A percentile compares a stretch with the other conserved stretches of the same genome.
Conservation (phyloP, 2,888 invertebrate genomes). For the Fabriciana adippe region DNA sequence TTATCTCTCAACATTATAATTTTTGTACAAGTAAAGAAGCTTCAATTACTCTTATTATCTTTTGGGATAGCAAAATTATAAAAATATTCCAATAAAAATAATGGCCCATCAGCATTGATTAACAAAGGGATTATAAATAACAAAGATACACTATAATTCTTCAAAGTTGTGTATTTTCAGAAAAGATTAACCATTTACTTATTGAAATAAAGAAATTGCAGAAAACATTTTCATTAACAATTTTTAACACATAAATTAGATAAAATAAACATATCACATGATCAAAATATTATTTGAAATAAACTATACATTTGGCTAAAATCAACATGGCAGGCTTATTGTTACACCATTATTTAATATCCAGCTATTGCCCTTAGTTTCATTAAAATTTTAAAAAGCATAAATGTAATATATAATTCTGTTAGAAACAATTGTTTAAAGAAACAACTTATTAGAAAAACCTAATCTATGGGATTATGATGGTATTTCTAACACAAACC, state of each 20-base stretch:
- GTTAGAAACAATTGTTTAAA: too few species aligned
- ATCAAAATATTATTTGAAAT: slow-evolving; percentile 70
- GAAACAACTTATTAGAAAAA: too few species aligned
- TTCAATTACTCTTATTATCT: too few species aligned
- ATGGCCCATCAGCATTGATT: background rate
- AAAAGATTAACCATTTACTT: slow-evolving; percentile 71
- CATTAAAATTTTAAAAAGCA: background rate
- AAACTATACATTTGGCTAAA: slow-evolving; percentile 79
- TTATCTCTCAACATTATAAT: too few species aligned
- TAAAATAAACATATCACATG: slow-evolving; percentile 77
- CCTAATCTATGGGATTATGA: too few species aligned
- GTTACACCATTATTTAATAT: slow-evolving; percentile 51
- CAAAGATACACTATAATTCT: slow-evolving; percentile 51
- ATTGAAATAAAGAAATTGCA: slow-evolving; percentile 67
- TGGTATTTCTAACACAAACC: too few species aligned
- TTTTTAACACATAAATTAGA: slow-evolving; percentile 78
- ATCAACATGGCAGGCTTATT: slow-evolving; percentile 64
- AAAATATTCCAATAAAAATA: background rate
- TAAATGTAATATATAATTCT: background rate
- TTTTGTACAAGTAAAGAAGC: too few species aligned
- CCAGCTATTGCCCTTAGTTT: slow-evolving; percentile 4
- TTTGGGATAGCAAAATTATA: too few species aligned
- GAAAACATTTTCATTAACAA: slow-evolving; percentile 69
- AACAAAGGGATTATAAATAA: slow-evolving; percentile 19
- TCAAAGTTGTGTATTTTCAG: slow-evolving; percentile 78